These are phyloP conservation scores for Nymphalis urticae DNA, from an alignment of 2,888 invertebrate species.

Conservation along the genomic window DNA sequence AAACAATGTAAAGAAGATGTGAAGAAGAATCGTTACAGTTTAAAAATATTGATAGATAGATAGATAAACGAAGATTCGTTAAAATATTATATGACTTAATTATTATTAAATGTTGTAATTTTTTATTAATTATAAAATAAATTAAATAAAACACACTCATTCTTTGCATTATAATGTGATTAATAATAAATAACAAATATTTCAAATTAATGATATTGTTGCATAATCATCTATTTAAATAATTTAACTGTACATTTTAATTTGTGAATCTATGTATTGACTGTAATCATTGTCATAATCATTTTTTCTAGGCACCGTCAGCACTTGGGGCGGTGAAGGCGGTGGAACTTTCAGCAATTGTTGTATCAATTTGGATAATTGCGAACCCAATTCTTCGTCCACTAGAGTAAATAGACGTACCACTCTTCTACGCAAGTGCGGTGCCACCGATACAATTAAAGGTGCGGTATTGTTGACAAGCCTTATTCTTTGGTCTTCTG, in stretches of 20 bases:
- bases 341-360: slow-evolving; percentile 20
- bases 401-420: slow-evolving; percentile 88
- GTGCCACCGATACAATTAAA: slow-evolving; percentile 37
- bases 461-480: slow-evolving; percentile 41
- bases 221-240: no score
- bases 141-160: no score
- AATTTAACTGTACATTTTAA: not conserved
- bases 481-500: slow-evolving; percentile 46
- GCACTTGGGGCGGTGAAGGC: slow-evolving; percentile 41
- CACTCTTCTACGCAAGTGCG: slow-evolving; percentile 87
- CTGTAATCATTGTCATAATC: not conserved
- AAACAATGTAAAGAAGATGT: no score
- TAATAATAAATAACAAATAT: no score
- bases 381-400: slow-evolving; percentile 86
- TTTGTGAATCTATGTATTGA: not conserved
- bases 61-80: no score
- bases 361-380: slow-evolving; percentile 25
- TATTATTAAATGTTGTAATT: no score
- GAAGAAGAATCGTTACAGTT: no score
- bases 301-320: not conserved
- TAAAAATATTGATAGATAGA: no score
- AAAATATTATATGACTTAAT: no score
- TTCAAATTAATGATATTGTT: no score
- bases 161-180: no score
- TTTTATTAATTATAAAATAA: no score